Evolutionary conservation across 2,113 vertebrate genomes (phyloP), one percentile per base, ranked within the genome.

Genomic region (Leucopternis melanops): DNA sequence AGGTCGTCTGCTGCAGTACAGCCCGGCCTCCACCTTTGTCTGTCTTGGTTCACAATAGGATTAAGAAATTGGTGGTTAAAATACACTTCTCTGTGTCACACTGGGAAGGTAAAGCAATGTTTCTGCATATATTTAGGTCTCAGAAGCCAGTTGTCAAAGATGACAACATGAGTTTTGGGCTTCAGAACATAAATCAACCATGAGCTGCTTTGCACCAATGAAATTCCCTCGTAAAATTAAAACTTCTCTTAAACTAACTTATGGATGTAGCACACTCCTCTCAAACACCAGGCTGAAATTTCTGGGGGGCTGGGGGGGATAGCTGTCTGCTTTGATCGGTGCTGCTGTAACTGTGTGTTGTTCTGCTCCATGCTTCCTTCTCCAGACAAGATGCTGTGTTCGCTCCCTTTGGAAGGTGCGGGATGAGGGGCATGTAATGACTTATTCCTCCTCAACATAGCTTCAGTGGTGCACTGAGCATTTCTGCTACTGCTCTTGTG

Each of bases 11-110:
- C 36, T 16, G 36, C 49, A 9, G 50, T 8, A 12, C 73, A 13
- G 61, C 49, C 66, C 5, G 2, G 61, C 36, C 16, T 27, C 49
- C 49, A 9, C 49, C 49, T 13, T 17, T 6, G 0, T 44, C 32
- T 34, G 7, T 20, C 49, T 29, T 23, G 49, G 25, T 23, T 66
- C 25, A 5, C 40, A n/a, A 3, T 5, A 31, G 15, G 32, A 9
- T 81, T 20, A 66, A 44, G 62, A 66, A 81, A 29, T 23, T 32
- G 32, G 11, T 66, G 26, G 31, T 55, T 66, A 29, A 14, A 66
- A 25, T 26, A 20, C 2, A 6, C 50, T 19, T 31, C 19, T 19
- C 50, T 9, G 3, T 18, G 49, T n/a, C 4, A 1, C 19, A 3
- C 12, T 11, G 26, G 32, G 50, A 23, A 36, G 32, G 31, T 15